Evolutionary conservation across 2,888 invertebrate species (phyloP).

Genomic region (Gibbula magus): DNA sequence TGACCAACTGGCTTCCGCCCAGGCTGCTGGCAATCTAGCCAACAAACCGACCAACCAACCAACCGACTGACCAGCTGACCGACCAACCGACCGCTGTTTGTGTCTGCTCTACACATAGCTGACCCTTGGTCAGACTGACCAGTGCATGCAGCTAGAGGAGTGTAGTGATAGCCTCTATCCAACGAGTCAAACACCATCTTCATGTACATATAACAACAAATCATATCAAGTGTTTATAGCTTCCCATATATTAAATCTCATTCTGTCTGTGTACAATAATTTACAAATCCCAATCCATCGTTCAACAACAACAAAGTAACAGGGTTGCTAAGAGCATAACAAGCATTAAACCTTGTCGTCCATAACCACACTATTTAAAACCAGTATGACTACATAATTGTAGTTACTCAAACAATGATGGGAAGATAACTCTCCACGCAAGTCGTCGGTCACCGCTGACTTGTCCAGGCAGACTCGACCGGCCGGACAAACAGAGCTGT

Average conservation of each 20-base stretch:
- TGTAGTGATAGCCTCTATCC: slow-evolving; percentile 11
- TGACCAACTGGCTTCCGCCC: background rate
- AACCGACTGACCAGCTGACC: background rate
- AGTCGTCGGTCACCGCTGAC: slow-evolving; percentile 9
- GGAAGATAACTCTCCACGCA: slow-evolving; percentile 34
- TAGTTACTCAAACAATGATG: slow-evolving; percentile 38
- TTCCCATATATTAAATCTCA: slow-evolving; percentile 21
- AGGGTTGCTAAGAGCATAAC: slow-evolving; percentile 25
- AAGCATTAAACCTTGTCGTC: slow-evolving; percentile 39
- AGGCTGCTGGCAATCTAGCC: background rate
- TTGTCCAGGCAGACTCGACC: slow-evolving; percentile 8
- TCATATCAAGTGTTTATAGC: slow-evolving; percentile 18
- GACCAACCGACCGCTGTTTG: background rate
- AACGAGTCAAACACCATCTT: slow-evolving; percentile 16
- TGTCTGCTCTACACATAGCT: background rate
- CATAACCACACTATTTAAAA: slow-evolving; percentile 41
- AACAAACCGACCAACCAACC: background rate
- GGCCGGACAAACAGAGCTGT: slow-evolving; percentile 4
- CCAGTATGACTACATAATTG: slow-evolving; percentile 41
- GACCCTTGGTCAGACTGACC: background rate
- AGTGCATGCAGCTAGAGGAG: background rate
- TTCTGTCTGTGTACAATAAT: slow-evolving; percentile 31
- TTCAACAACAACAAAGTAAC: slow-evolving; percentile 32
- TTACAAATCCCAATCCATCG: slow-evolving; percentile 32
- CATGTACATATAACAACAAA: background rate